phyloP scores from a whole-genome alignment of 2,888 invertebrate genomes.

The Sinodicranocentrus sp. region DNA sequence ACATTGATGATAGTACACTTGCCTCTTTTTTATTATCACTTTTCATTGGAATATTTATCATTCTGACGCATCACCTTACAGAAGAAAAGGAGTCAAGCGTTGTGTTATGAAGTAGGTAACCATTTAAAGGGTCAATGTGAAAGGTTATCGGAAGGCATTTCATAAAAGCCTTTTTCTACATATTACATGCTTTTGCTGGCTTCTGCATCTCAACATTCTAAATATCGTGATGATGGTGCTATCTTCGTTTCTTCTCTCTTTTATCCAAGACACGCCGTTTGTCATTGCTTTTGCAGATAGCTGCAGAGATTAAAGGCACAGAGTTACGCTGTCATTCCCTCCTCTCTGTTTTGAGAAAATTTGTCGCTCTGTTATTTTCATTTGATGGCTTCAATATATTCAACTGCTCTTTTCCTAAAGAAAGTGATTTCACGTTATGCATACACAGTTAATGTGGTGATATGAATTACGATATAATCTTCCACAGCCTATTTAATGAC shows the following conservation, averaged over 20 bases:
- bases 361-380: neutral
- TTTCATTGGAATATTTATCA: slow-evolving; percentile 47
- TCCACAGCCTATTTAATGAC: slow-evolving; percentile 59
- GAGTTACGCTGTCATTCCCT: neutral
- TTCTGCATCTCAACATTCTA: slow-evolving; percentile 23
- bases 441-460: slow-evolving; percentile 14
- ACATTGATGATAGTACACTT: neutral
- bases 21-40: slow-evolving; percentile 17
- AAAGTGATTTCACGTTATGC: slow-evolving; percentile 15
- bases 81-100: slow-evolving; percentile 61
- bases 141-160: slow-evolving; percentile 69
- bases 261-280: too few species aligned
- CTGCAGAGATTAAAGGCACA: too few species aligned
- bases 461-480: slow-evolving; percentile 48
- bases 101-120: slow-evolving; percentile 69
- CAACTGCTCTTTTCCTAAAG: slow-evolving; percentile 30
- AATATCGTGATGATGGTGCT: slow-evolving; percentile 7
- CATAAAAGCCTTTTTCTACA: slow-evolving; percentile 52
- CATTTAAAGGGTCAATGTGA: slow-evolving; percentile 71
- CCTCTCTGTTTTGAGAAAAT: neutral
- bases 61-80: slow-evolving; percentile 59
- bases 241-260: neutral
- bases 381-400: neutral
- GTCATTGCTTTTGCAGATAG: neutral
- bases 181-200: slow-evolving; percentile 63